Percentiles rank a stretch among this genome's conserved stretches.
These are phyloP conservation scores for Protobothrops mucrosquamatus DNA, from an alignment of 2,113 vertebrate species.

Conservation along the genomic window DNA sequence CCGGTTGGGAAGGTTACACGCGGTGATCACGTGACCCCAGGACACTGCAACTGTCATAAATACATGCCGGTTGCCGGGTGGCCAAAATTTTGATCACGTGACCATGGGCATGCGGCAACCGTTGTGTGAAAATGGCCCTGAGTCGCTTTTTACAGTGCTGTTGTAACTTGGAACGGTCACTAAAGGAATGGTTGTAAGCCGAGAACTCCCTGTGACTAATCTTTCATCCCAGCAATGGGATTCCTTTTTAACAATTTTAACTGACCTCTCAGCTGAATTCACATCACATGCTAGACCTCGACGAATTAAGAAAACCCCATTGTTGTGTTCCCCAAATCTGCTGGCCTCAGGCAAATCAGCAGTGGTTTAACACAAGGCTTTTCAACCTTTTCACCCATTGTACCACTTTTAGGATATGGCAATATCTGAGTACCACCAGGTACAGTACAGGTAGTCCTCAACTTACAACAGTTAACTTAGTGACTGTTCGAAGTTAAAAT, in stretches of 20 bases:
- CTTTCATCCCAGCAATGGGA: not conserved
- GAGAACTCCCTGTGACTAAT: not conserved
- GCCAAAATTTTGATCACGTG: not conserved
- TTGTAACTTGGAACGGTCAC: not conserved
- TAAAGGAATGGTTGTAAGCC: not conserved
- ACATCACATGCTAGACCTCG: not conserved
- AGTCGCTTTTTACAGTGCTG: not conserved
- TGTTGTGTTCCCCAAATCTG: not conserved
- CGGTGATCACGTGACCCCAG: not conserved
- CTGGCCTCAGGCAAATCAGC: not conserved
- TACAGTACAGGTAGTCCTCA: too few species aligned
- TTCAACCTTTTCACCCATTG: too few species aligned
- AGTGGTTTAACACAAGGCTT: too few species aligned
- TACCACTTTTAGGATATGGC: too few species aligned
- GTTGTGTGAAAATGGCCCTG: not conserved
- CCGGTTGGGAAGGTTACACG: fast-evolving
- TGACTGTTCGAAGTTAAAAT: too few species aligned
- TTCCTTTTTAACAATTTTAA: not conserved
- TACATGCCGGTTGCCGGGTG: not conserved
- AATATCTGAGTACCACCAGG: too few species aligned
- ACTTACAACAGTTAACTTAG: too few species aligned
- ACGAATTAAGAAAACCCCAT: not conserved
- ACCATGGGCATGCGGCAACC: not conserved
- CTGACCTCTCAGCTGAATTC: not conserved
- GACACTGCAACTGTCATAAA: not conserved